Evolutionary conservation across 2,113 vertebrate species (phyloP).

Genomic region (Psilopsiagon aurifrons): DNA sequence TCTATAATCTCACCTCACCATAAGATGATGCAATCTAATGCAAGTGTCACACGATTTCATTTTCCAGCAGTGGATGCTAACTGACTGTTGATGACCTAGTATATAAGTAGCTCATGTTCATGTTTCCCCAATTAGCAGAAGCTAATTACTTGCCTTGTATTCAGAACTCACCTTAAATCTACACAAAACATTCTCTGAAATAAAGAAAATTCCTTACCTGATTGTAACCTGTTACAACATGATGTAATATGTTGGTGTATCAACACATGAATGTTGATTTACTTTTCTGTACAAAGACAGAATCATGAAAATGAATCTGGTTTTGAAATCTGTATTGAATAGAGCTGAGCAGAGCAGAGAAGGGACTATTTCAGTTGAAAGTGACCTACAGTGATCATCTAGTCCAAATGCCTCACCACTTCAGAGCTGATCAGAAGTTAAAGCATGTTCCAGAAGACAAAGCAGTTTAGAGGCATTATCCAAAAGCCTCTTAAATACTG

Average conservation of each 20-base stretch:
- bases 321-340: neutral
- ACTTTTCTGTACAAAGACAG: neutral
- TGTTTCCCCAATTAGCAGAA: neutral
- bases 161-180: neutral
- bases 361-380: neutral
- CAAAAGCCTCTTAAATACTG: neutral
- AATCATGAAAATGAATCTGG: slow-evolving; percentile 2
- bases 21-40: neutral
- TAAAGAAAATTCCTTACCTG: neutral
- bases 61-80: neutral
- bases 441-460: neutral
- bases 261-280: neutral
- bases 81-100: neutral
- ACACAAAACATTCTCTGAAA: neutral
- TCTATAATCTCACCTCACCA: neutral
- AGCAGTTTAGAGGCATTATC: neutral
- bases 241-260: neutral
- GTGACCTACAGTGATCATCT: neutral
- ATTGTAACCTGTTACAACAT: neutral
- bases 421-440: neutral
- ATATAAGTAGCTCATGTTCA: neutral
- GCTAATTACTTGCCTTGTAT: neutral
- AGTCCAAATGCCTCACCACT: neutral
- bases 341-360: neutral
- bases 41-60: neutral